Percentiles rank a stretch among this genome's conserved stretches.
phyloP scores from a whole-genome alignment of 2,113 vertebrate genomes.

The Apeltes quadracus region DNA sequence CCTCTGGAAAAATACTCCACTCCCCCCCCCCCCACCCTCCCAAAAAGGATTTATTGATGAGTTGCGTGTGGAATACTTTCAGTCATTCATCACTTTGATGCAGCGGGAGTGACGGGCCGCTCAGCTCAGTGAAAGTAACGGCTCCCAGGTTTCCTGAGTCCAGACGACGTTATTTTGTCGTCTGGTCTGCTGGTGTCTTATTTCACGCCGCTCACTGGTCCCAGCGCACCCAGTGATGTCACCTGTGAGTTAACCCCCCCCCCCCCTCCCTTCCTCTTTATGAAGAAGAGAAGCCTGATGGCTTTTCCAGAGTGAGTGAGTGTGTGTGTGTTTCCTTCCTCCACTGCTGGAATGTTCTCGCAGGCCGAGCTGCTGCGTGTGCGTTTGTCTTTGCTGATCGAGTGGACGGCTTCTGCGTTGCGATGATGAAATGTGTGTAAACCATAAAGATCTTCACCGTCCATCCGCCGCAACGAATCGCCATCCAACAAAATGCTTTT shows the following conservation, averaged over 20 bases:
- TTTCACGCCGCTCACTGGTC: slow-evolving; percentile 61
- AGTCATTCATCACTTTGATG: slow-evolving; percentile 47
- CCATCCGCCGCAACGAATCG: neutral
- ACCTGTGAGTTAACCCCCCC: slow-evolving; percentile 63
- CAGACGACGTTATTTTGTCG: slow-evolving; percentile 60
- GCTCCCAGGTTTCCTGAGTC: slow-evolving; percentile 37
- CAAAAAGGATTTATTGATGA: slow-evolving; percentile 28
- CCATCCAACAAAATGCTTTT: neutral
- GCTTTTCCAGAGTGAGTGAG: slow-evolving; percentile 71
- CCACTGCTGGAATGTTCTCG: slow-evolving; percentile 36
- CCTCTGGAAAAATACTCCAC: slow-evolving; percentile 3
- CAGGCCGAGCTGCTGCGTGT: slow-evolving; percentile 10
- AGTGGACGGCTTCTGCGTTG: neutral
- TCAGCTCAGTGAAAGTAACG: slow-evolving; percentile 57
- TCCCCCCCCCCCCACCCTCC: too few species aligned
- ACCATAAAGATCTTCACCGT: neutral
- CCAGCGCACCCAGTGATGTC: slow-evolving; percentile 68
- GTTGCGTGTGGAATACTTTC: slow-evolving; percentile 53
- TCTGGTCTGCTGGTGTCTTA: slow-evolving; percentile 64
- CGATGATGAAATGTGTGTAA: neutral
- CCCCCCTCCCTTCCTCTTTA: slow-evolving; percentile 55
- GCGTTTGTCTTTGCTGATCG: neutral
- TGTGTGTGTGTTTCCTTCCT: slow-evolving; percentile 47
- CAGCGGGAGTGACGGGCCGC: slow-evolving; percentile 30
- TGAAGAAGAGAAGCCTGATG: slow-evolving; percentile 74